These are phyloP conservation scores for Neomicropteryx cornuta DNA, from an alignment of 1,140 invertebrate genomes.

Conservation along the genomic window DNA sequence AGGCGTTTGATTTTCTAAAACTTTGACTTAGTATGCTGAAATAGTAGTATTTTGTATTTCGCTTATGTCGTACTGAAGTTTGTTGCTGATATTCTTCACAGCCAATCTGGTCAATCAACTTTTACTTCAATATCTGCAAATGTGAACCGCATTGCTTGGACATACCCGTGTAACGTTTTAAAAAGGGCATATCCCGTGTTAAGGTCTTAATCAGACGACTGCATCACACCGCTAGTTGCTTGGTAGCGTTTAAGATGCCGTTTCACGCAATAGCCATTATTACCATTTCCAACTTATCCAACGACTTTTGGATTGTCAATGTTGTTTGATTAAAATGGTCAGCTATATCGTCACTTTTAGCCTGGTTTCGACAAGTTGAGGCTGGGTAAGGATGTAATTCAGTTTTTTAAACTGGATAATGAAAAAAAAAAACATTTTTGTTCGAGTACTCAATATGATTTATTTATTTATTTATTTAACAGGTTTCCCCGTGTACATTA, in stretches of 20 bases:
- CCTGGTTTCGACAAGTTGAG: too few species aligned
- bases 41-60: slow-evolving; percentile 7
- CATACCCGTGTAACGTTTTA: slow-evolving; percentile 13
- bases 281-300: slow-evolving; percentile 13
- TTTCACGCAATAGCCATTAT: slow-evolving; percentile 11
- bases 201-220: slow-evolving; percentile 11
- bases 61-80: slow-evolving; percentile 8
- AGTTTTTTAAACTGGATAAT: too few species aligned
- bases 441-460: too few species aligned
- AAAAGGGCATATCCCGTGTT: slow-evolving; percentile 11
- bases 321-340: too few species aligned
- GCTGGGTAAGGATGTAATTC: too few species aligned
- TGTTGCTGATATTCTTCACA: slow-evolving; percentile 12
- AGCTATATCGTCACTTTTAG: too few species aligned
- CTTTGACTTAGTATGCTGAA: slow-evolving; percentile 7
- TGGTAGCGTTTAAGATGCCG: slow-evolving; percentile 11
- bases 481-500: too few species aligned
- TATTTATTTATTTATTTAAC: too few species aligned
- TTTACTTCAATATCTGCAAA: too few species aligned
- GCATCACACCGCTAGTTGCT: slow-evolving; percentile 10
- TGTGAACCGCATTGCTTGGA: slow-evolving; percentile 13
- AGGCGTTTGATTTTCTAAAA: slow-evolving; percentile 13
- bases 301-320: too few species aligned
- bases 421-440: too few species aligned
- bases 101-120: slow-evolving; percentile 10